A percentile compares a stretch with the other conserved stretches of the same genome.
These are phyloP conservation scores for Speoplatyrhinus poulsoni DNA, from an alignment of 2,113 vertebrate genomes.

Conservation along the genomic window DNA sequence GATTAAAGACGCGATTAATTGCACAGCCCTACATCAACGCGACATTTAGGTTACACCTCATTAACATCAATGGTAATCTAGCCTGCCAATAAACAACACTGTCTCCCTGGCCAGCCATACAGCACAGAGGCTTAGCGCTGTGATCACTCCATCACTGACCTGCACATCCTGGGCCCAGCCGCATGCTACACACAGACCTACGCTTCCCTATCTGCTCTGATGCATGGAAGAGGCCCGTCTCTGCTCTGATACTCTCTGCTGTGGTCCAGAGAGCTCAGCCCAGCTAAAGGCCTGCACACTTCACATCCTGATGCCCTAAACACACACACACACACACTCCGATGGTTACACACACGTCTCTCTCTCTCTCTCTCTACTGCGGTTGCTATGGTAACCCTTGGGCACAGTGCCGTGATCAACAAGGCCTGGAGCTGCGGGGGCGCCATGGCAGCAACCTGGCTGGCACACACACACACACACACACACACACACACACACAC, in stretches of 20 bases:
- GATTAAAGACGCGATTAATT: too few species aligned
- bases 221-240: too few species aligned
- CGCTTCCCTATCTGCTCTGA: too few species aligned
- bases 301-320: neutral
- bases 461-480: slow-evolving; percentile 37
- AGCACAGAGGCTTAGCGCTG: too few species aligned
- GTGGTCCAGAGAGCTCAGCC: slow-evolving; percentile 41
- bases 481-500: slow-evolving; percentile 8
- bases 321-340: slow-evolving; percentile 53
- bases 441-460: slow-evolving; percentile 75
- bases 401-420: slow-evolving; percentile 69
- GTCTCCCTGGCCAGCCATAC: too few species aligned
- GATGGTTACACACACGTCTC: slow-evolving; percentile 57
- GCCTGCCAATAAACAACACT: too few species aligned
- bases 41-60: too few species aligned
- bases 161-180: too few species aligned
- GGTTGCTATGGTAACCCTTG: slow-evolving; percentile 71
- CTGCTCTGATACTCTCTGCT: slow-evolving; percentile 39
- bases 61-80: too few species aligned
- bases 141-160: too few species aligned
- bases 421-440: slow-evolving; percentile 66
- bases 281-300: slow-evolving; percentile 62
- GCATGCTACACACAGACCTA: too few species aligned
- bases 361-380: slow-evolving; percentile 38
- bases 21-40: too few species aligned